Evolutionary conservation across 2,888 invertebrate species (phyloP).

Genomic region (Escarpia spicata): DNA sequence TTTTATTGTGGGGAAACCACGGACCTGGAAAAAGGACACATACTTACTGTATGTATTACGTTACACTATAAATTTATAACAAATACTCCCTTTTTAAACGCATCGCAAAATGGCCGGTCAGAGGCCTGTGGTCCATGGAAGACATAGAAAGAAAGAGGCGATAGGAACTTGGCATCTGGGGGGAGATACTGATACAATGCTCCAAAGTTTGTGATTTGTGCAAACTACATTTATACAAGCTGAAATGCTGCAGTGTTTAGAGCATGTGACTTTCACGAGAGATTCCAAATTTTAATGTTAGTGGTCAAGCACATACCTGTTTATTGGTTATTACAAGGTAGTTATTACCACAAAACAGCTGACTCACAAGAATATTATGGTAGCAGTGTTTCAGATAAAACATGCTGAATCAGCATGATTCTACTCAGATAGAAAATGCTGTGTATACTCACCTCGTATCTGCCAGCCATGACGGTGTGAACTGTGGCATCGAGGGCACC

Average conservation of each 20-base stretch:
- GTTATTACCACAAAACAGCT: neutral
- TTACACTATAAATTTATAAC: too few species aligned
- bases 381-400: neutral
- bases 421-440: neutral
- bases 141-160: too few species aligned
- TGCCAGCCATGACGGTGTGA: slow-evolving; percentile 81
- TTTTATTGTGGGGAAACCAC: slow-evolving; percentile 97
- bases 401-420: neutral
- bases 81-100: too few species aligned
- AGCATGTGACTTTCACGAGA: too few species aligned
- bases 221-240: too few species aligned
- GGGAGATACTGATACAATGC: too few species aligned
- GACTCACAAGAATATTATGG: neutral
- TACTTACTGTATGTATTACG: neutral
- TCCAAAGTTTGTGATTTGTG: too few species aligned
- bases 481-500: slow-evolving; percentile 97
- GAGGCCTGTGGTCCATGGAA: too few species aligned
- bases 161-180: too few species aligned
- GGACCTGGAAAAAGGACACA: slow-evolving; percentile 67
- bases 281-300: too few species aligned
- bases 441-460: slow-evolving; percentile 75
- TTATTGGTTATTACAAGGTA: neutral
- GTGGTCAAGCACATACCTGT: neutral
- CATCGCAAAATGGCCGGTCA: too few species aligned
- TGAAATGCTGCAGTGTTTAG: too few species aligned